A percentile compares a stretch with the other conserved stretches of the same genome.
These are phyloP conservation scores for Axinella damicornis DNA, from an alignment of 37 sponge, comb jelly and placozoan species.

Conservation along the genomic window DNA sequence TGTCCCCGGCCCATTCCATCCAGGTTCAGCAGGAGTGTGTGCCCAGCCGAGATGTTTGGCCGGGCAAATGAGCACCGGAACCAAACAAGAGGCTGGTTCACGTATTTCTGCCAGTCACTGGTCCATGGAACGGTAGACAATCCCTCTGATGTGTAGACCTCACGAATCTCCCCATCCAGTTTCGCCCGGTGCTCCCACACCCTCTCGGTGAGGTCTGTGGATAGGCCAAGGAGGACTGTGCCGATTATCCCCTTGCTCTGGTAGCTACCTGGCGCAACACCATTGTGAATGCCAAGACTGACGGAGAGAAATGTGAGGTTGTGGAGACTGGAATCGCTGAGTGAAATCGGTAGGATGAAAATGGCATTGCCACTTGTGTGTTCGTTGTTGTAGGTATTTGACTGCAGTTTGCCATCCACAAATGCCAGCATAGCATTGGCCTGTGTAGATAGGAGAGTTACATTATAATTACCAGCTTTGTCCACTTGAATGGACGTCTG, in stretches of 20 bases:
- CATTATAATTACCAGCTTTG: not conserved
- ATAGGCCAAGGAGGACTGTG: not conserved
- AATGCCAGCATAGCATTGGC: conserved; percentile 32
- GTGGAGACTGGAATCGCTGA: not conserved
- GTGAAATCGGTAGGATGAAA: not conserved
- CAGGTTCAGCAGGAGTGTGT: conserved; percentile 37
- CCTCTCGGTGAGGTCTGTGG: conserved; percentile 8
- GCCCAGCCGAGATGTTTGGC: not conserved
- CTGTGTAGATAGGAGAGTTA: not conserved
- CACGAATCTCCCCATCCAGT: conserved; percentile 38
- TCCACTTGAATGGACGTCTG: not conserved
- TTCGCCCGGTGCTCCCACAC: conserved; percentile 24
- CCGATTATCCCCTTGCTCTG: conserved; percentile 40
- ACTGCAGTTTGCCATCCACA: conserved; percentile 16
- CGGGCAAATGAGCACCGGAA: conserved; percentile 10
- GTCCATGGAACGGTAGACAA: conserved; percentile 20
- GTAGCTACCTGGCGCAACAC: not conserved
- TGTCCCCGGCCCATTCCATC: conserved; percentile 43
- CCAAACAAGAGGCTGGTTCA: conserved; percentile 40
- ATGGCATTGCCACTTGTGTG: not conserved
- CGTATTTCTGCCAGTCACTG: not conserved
- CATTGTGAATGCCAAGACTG: conserved; percentile 21
- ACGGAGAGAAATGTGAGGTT: conserved; percentile 33
- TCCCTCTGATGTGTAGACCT: conserved; percentile 22
- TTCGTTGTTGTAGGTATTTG: not conserved